Evolutionary conservation across 2,113 vertebrate genomes (phyloP), one percentile per base, ranked within the genome.

Genomic region (Thinocorus orbignyianus): DNA sequence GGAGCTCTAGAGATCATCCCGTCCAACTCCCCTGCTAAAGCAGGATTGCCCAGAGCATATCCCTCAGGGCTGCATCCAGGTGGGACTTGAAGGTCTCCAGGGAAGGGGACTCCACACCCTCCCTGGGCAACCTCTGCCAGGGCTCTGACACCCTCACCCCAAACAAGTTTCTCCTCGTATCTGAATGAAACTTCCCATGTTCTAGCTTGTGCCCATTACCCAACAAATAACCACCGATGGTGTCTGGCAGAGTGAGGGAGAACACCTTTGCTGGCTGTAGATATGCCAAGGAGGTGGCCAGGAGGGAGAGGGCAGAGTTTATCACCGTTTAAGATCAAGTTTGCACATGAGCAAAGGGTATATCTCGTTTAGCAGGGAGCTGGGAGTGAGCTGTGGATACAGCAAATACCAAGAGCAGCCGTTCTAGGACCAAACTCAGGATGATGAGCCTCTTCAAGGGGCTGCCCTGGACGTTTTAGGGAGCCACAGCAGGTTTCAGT

Each of bases 331-430:
- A 31, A 30, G 25, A 26, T 22, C 3, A 24, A 31, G 44, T 66
- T 41, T 57, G 46, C 62, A 13, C 6, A 0, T 7, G 58, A 72
- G n/a, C 3, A 2, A 14, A 69, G 25, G 62, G 11, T 18, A 4
- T 23, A 11, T 9, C 49, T 60, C 17, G 1, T 10, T 11, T 10
- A 15, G 33, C 4, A 3, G 5, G 35, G 3, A 8, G 13, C 25
- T 25, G 13, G 52, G 15, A 64, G 57, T 0, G 2, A 30, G 44
- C 6, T 52, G 57, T 15, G 13, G 28, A 9, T 19, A 55, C 49
- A 58, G 48, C 54, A 30, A 37, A 49, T 2, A 2, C 19, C 5
- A 1, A 60, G 39, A 85, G 17, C 41, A 39, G 30, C 55, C 3
- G 13, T 55, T 39, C 52, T 51, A n/a, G 71, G 26, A 86, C 18